Percentiles rank a stretch among this genome's conserved stretches.
phyloP scores from a whole-genome alignment of 2,113 vertebrate genomes.

The Xiphorhynchus elegans region DNA sequence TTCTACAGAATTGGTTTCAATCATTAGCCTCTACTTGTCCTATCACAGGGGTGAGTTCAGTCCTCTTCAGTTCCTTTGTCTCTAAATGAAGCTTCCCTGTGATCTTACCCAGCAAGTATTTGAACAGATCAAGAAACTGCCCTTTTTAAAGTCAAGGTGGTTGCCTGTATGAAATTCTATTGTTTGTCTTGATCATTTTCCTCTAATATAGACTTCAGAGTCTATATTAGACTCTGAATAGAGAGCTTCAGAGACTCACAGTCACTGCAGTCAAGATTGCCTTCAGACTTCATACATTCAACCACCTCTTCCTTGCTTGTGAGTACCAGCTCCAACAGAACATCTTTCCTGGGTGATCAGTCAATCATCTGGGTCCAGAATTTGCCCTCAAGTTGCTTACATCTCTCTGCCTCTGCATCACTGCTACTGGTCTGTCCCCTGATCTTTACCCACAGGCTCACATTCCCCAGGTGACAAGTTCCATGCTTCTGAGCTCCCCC shows the following conservation, averaged over 20 bases:
- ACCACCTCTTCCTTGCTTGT: neutral
- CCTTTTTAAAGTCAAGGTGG: neutral
- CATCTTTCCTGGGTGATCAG: fast-evolving
- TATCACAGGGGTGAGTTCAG: neutral
- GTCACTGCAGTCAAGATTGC: neutral
- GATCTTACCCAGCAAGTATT: neutral
- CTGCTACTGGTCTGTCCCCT: neutral
- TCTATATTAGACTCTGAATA: too few species aligned
- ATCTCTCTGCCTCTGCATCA: neutral
- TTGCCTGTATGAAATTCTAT: neutral
- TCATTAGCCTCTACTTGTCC: neutral
- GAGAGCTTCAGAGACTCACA: neutral
- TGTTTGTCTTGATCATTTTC: neutral
- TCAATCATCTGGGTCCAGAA: neutral
- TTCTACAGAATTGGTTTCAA: neutral
- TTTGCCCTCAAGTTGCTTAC: fast-evolving
- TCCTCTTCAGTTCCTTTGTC: neutral
- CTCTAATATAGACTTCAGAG: neutral
- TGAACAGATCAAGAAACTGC: neutral
- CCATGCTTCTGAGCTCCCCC: neutral
- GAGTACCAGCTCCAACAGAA: neutral
- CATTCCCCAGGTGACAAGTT: neutral
- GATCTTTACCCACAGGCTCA: neutral
- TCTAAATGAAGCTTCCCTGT: neutral
- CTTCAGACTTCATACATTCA: neutral